A percentile compares a stretch with the other conserved stretches of the same genome.
These are phyloP conservation scores for Asteroscopus sphinx DNA, from an alignment of 2,888 invertebrate genomes.

Conservation along the genomic window DNA sequence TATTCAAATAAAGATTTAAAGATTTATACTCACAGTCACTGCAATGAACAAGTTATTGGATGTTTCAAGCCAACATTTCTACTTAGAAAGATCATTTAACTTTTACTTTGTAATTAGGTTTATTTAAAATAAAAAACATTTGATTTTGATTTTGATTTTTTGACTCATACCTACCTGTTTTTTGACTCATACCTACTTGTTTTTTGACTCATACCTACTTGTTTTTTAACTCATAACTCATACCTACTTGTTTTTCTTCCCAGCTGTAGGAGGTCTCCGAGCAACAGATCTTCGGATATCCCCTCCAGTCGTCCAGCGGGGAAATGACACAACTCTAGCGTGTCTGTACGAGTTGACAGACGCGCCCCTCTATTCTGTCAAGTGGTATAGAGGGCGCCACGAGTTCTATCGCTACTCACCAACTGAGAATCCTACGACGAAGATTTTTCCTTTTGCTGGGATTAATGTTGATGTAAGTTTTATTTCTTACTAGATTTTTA, in stretches of 20 bases:
- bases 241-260: slow-evolving; percentile 12
- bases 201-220: too few species aligned
- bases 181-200: too few species aligned
- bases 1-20: too few species aligned
- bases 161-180: too few species aligned
- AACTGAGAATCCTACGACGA: slow-evolving; percentile 91
- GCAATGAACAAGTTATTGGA: too few species aligned
- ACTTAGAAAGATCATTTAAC: too few species aligned
- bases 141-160: too few species aligned
- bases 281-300: slow-evolving; percentile 89
- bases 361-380: slow-evolving; percentile 92
- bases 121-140: too few species aligned
- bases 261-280: slow-evolving; percentile 87
- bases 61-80: too few species aligned
- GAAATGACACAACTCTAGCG: slow-evolving; percentile 89
- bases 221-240: too few species aligned
- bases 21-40: too few species aligned
- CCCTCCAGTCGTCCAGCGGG: slow-evolving; percentile 90
- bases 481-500: background rate
- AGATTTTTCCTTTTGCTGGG: slow-evolving; percentile 91
- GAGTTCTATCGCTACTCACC: slow-evolving; percentile 92
- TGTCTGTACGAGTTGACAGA: slow-evolving; percentile 91
- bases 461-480: slow-evolving; percentile 92
- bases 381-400: slow-evolving; percentile 92
- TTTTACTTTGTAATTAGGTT: too few species aligned